These are phyloP conservation scores for Chrysolina oricalcia DNA, from an alignment of 2,888 invertebrate species.

Conservation along the genomic window DNA sequence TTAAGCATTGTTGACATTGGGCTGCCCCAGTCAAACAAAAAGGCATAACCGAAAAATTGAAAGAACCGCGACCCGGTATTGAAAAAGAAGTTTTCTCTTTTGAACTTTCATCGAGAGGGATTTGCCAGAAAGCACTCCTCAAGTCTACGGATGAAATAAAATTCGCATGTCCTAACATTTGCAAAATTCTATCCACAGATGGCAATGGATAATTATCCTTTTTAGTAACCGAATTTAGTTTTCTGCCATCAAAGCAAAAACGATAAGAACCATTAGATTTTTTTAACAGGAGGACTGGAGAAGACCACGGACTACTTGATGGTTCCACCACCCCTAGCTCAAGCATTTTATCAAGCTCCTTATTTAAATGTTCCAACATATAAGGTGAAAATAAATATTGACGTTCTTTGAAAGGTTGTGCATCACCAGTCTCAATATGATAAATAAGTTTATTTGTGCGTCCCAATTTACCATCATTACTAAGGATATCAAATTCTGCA, in stretches of 20 bases:
- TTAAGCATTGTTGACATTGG: too few species aligned
- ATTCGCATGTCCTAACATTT: slow-evolving; percentile 32
- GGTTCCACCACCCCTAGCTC: too few species aligned
- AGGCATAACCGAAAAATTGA: slow-evolving; percentile 56
- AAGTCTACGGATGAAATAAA: slow-evolving; percentile 40
- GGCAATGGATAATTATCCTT: slow-evolving; percentile 36
- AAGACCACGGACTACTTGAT: slow-evolving; percentile 31
- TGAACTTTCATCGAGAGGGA: slow-evolving; percentile 23
- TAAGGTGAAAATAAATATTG: slow-evolving; percentile 29
- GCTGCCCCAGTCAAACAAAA: too few species aligned
- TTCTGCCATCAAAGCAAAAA: slow-evolving; percentile 42
- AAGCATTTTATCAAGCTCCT: slow-evolving; percentile 36
- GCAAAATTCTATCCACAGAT: slow-evolving; percentile 39
- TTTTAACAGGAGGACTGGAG: slow-evolving; percentile 39
- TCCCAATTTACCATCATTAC: too few species aligned
- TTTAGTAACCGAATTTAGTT: slow-evolving; percentile 39
- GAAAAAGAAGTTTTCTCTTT: slow-evolving; percentile 33
- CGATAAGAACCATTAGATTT: slow-evolving; percentile 30
- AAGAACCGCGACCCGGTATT: not conserved
- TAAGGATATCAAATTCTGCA: too few species aligned
- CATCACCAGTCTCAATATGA: too few species aligned
- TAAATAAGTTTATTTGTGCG: too few species aligned
- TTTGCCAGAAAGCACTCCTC: slow-evolving; percentile 34
- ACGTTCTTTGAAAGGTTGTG: too few species aligned
- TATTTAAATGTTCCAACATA: slow-evolving; percentile 33